phyloP scores from a whole-genome alignment of 2,113 vertebrate genomes.

The Xenotilapia longispinis region DNA sequence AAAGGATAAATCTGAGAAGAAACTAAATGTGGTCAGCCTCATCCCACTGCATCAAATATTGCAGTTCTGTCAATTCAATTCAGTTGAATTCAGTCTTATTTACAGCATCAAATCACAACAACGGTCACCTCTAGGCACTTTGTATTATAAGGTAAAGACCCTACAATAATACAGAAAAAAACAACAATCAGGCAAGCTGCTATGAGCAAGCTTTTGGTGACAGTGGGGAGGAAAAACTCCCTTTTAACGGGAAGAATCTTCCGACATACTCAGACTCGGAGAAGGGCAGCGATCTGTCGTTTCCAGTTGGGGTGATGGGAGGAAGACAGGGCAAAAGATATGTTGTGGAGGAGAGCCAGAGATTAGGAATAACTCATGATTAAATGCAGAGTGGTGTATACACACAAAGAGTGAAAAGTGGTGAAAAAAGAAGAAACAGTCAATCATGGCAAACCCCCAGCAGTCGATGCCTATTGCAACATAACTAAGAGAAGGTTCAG shows the following conservation, averaged over 20 bases:
- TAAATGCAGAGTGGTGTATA: not conserved
- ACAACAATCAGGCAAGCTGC: not conserved
- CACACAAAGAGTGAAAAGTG: not conserved
- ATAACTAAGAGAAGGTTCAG: not conserved
- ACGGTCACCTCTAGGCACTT: not conserved
- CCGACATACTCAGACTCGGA: not conserved
- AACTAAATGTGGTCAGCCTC: not conserved
- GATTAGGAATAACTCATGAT: not conserved
- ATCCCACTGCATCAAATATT: not conserved
- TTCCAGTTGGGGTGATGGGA: not conserved
- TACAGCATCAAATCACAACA: not conserved
- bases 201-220: not conserved
- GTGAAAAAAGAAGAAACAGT: not conserved
- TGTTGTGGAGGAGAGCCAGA: not conserved
- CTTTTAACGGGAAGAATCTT: not conserved
- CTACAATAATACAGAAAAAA: not conserved
- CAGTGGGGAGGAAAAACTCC: not conserved
- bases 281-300: not conserved
- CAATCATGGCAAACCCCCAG: not conserved
- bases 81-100: not conserved
- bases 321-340: not conserved
- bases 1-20: not conserved
- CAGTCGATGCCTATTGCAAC: not conserved
- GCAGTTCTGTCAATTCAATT: not conserved
- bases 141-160: not conserved